phyloP scores from a whole-genome alignment of 1,140 invertebrate species.

The Heliconius nattereri region DNA sequence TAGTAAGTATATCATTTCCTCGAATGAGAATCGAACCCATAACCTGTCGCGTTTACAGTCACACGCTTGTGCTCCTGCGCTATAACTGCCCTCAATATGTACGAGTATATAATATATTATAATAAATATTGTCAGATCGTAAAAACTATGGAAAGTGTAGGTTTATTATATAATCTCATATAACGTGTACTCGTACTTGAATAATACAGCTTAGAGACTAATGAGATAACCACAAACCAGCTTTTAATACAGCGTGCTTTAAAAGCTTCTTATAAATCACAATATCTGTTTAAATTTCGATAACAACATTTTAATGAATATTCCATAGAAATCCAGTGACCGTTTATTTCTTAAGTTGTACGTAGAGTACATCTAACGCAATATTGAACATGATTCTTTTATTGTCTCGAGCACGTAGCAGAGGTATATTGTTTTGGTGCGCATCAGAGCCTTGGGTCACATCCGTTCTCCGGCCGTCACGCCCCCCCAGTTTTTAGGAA shows the following conservation, averaged over 20 bases:
- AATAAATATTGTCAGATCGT: neutral
- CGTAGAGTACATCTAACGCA: neutral
- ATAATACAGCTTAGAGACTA: neutral
- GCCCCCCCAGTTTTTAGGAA: slow-evolving; percentile 62
- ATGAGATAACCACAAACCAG: neutral
- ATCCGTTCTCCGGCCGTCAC: slow-evolving; percentile 67
- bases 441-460: slow-evolving; percentile 48
- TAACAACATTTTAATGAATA: neutral
- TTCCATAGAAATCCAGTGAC: neutral
- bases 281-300: neutral
- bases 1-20: no score
- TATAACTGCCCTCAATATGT: no score
- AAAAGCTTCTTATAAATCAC: neutral
- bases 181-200: neutral
- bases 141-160: neutral
- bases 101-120: neutral
- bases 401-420: slow-evolving; percentile 12
- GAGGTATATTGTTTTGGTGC: slow-evolving; percentile 33
- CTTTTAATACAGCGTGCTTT: neutral
- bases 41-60: no score
- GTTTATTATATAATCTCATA: slow-evolving; percentile 2
- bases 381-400: neutral
- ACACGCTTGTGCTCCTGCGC: no score
- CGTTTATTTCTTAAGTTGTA: neutral
- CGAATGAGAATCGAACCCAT: no score